phyloP scores from a whole-genome alignment of 2,797 vertebrate species.

The Neoniphon sammara region DNA sequence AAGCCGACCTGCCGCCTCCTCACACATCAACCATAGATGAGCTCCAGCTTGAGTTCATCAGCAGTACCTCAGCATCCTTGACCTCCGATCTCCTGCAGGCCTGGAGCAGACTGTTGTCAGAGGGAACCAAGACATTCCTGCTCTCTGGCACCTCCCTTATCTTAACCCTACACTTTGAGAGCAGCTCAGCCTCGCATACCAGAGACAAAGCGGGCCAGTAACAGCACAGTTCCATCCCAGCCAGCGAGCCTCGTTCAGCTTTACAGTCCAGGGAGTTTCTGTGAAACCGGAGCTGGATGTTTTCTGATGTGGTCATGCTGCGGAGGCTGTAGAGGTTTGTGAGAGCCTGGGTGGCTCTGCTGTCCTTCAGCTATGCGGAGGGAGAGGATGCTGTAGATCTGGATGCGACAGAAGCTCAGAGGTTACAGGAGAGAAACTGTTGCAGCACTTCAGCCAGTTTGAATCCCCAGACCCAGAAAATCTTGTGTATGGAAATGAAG shows the following conservation, averaged over 20 bases:
- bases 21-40: background rate
- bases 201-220: background rate
- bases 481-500: too few species aligned
- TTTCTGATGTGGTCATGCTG: background rate
- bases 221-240: background rate
- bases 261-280: background rate
- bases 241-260: too few species aligned
- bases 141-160: background rate
- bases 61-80: background rate
- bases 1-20: background rate
- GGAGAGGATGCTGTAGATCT: too few species aligned
- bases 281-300: constrained; percentile 4
- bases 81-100: constrained; percentile 12
- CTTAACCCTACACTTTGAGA: background rate
- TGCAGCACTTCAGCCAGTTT: too few species aligned
- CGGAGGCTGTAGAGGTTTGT: background rate
- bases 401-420: too few species aligned
- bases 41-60: background rate
- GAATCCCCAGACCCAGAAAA: too few species aligned
- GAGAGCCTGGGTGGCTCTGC: too few species aligned
- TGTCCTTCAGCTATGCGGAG: too few species aligned
- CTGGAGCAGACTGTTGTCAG: background rate
- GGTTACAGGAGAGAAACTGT: too few species aligned
- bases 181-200: background rate
- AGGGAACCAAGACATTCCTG: constrained; percentile 4